A percentile compares a stretch with the other conserved stretches of the same genome.
phyloP scores from a whole-genome alignment of 2,888 invertebrate species.

The Scaptomyza parva region DNA sequence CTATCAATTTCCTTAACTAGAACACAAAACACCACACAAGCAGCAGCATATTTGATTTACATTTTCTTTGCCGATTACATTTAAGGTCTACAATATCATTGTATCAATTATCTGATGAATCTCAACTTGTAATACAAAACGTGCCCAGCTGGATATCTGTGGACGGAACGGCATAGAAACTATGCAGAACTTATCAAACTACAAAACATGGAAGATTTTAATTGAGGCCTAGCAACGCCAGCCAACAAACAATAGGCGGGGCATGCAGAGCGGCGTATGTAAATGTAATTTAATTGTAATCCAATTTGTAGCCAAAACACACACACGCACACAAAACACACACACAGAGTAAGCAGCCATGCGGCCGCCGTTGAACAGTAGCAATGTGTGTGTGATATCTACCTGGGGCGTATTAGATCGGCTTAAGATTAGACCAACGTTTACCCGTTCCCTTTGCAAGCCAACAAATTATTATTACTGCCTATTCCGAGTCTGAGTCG shows the following conservation, averaged over 20 bases:
- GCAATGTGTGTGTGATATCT: constrained; percentile 56
- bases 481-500: constrained; percentile 43
- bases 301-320: constrained; percentile 71
- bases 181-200: constrained; percentile 57
- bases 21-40: not conserved
- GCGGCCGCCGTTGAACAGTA: constrained; percentile 50
- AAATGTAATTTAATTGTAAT: constrained; percentile 81
- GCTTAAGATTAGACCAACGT: constrained; percentile 69
- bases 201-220: constrained; percentile 60
- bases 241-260: constrained; percentile 49
- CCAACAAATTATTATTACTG: constrained; percentile 53
- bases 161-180: constrained; percentile 2
- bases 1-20: not conserved
- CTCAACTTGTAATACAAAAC: constrained; percentile 34
- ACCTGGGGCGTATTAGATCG: constrained; percentile 70
- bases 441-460: constrained; percentile 60
- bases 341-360: constrained; percentile 39
- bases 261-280: constrained; percentile 55
- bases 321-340: constrained; percentile 20
- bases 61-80: constrained; percentile 3
- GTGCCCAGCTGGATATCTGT: constrained; percentile 68
- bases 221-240: constrained; percentile 60
- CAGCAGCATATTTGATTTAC: not conserved
- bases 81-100: constrained; percentile 15
- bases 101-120: constrained; percentile 65